Base-by-base conservation (phyloP, 2,888 invertebrate genomes). In the Priocnemis perturbator region DNA sequence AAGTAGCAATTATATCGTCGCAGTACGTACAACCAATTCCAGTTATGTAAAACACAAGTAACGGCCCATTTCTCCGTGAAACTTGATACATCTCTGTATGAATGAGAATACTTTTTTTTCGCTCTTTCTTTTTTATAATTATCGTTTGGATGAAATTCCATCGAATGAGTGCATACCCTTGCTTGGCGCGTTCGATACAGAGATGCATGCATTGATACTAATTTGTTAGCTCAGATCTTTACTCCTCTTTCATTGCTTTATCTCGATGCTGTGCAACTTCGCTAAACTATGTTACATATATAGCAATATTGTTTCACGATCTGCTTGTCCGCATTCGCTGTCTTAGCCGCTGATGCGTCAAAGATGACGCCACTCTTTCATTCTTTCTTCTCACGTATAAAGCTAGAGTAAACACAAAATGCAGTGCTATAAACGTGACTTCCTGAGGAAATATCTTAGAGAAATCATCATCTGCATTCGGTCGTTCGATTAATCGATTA, bases 21-120 rank as follows among this genome's bases (percentile, higher is more conserved):
- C 26, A 23, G 60, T 70, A 50, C 50, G 58, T 53, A 73, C 20
- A 53, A 72, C 44, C 30, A 60, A 67, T 61, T 62, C 45, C 53
- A 60, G 48, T 14, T 63, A 45, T 19, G n/a, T 53, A 73, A 74
- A 37, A 37, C 37, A 37, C 71, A 74, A 74, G 69, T 74, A 74
- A 74, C 56, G 19, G 15, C 23, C 19, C 17, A 44, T 62, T 60
- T 61, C 19, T 62, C 47, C 47, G 45, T 4, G 26, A 21, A 21
- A 37, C 20, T 59, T 11, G 17, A 47, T 11, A 59, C 45, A 44
- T 44, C 44, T 44, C 47, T 44, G 21, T 21, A 47, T 57, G 30
- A 57, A 57, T 57, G 37, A 57, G 9, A 50, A 7, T 50, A 1
- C 3, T 1, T 5, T 50, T 5, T 19, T 50, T 19, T 50, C 17